phyloP scores from a whole-genome alignment of 2,888 invertebrate species.

The Endotricha flammealis region DNA sequence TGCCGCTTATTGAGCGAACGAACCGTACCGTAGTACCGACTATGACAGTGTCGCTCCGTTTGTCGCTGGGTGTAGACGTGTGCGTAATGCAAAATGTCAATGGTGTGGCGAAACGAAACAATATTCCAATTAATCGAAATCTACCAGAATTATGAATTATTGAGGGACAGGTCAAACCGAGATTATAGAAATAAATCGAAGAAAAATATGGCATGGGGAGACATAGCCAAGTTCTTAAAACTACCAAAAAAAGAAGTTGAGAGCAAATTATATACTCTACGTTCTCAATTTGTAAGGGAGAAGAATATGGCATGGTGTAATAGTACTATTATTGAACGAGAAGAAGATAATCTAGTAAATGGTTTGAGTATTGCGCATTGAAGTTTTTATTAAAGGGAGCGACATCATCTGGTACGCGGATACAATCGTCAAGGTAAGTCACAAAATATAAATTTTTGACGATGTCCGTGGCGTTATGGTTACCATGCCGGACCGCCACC shows the following conservation, averaged over 20 bases:
- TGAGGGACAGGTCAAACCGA: slow-evolving; percentile 21
- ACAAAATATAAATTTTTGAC: neutral
- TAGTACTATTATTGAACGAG: slow-evolving; percentile 19
- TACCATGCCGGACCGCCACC: no score
- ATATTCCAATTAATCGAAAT: slow-evolving; percentile 16
- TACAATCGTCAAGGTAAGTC: no score
- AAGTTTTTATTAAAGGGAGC: slow-evolving; percentile 21
- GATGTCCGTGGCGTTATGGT: no score
- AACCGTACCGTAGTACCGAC: slow-evolving; percentile 14
- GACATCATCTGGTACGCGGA: slow-evolving; percentile 21
- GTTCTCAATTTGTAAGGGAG: slow-evolving; percentile 22
- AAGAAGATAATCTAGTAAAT: slow-evolving; percentile 18
- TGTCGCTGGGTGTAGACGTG: slow-evolving; percentile 21
- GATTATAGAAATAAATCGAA: slow-evolving; percentile 23
- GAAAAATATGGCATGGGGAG: slow-evolving; percentile 22
- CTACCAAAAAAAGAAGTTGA: slow-evolving; percentile 20
- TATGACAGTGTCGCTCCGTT: slow-evolving; percentile 19
- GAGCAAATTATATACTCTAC: slow-evolving; percentile 20
- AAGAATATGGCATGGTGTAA: slow-evolving; percentile 21
- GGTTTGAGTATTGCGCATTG: slow-evolving; percentile 23
- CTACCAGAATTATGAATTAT: slow-evolving; percentile 19
- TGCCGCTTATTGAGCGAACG: slow-evolving; percentile 19
- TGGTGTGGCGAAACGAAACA: slow-evolving; percentile 15
- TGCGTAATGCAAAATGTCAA: slow-evolving; percentile 19
- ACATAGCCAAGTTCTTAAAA: slow-evolving; percentile 16